Conservation (phyloP, 2,113 vertebrate species). For the Etheostoma cragini region DNA sequence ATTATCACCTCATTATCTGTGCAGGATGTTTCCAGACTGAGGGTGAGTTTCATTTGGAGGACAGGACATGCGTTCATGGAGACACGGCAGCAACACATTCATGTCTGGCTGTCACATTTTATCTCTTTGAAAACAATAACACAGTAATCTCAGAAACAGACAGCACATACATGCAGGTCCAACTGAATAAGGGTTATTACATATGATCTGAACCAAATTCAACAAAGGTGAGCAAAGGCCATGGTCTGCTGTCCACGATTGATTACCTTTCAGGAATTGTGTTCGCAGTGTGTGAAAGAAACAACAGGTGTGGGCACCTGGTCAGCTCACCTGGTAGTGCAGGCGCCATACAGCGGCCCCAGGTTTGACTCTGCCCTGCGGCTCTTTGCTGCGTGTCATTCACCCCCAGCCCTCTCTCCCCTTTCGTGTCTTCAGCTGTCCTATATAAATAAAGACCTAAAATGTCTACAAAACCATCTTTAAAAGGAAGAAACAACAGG, state of each 20-base stretch:
- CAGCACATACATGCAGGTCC: slow-evolving; percentile 30
- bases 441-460: no score
- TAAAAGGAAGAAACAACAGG: not conserved
- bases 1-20: slow-evolving; percentile 68
- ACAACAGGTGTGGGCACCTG: not conserved
- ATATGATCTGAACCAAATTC: not conserved
- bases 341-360: no score
- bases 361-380: no score
- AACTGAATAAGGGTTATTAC: not conserved
- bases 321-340: no score
- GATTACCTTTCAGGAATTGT: not conserved
- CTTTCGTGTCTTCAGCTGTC: no score
- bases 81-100: slow-evolving; percentile 18
- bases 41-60: slow-evolving; percentile 62
- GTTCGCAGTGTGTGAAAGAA: slow-evolving; percentile 23
- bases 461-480: no score
- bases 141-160: slow-evolving; percentile 36
- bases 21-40: slow-evolving; percentile 69
- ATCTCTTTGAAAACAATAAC: slow-evolving; percentile 69
- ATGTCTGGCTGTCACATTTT: slow-evolving; percentile 34
- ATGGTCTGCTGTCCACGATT: slow-evolving; percentile 4
- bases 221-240: slow-evolving; percentile 22
- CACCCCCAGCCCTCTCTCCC: no score
- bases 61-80: slow-evolving; percentile 64
- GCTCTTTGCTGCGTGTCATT: no score